Evolutionary conservation across 1,140 invertebrate genomes (phyloP), one percentile per base, ranked within the genome.

Genomic region (Tribolium castaneum): DNA sequence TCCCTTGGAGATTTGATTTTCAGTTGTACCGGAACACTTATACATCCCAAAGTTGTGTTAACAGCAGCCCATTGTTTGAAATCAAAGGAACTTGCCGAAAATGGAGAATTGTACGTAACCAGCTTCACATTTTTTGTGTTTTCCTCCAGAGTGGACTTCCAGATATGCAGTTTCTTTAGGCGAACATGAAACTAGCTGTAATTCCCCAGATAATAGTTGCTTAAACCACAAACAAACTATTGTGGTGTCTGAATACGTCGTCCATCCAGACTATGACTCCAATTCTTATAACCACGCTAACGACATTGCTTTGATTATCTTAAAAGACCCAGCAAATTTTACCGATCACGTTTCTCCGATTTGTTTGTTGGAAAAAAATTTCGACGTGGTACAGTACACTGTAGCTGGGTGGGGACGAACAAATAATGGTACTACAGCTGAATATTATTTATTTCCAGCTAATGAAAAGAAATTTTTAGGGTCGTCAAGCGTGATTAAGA

Each of bases 231-330:
- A 85, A 1, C 70, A 90, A 22, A 87, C 87, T 22, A 81, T 90
- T 9, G 82, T 83, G 0, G 84, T 92, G 4, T 86, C 84, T 3
- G 85, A 88, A 35, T 85, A 87, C 19, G 88, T 89, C 5, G 84
- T 86, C 6, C 91, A 93, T 80, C 87, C 89, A 6, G 81, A 87
- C 3, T 93, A 92, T 75, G 82, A 84, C n/a, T 85, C 88, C 2
- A 52, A 51, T 0, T 82, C 85, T 0, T 81, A 66, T 5, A 81
- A 86, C 52, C 88, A 90, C 72, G 80, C 84, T n/a, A 89, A 92
- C 81, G 92, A 93, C 80, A 90, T 93, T 39, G 92, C 90, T 0
- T 81, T 93, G 4, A 78, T 93, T 4, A 88, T 89, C 56, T 82
- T 94, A 6, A 83, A 87, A 2, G 79, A 83, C 0, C 83, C 88